Evolutionary conservation across 2,113 vertebrate species (phyloP).

Genomic region (Leptosomus discolor): DNA sequence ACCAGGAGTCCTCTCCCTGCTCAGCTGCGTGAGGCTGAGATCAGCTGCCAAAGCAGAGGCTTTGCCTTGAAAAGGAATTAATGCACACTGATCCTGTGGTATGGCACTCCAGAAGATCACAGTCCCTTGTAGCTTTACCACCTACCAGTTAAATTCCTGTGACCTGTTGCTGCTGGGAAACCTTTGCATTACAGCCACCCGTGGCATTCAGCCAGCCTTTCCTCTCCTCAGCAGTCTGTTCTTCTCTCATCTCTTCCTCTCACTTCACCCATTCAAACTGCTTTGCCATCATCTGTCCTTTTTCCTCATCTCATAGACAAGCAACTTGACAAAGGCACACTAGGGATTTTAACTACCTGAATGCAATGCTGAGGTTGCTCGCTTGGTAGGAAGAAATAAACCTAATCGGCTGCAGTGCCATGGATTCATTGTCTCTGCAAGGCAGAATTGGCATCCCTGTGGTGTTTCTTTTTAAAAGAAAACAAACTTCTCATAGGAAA

Average conservation of each 20-base stretch:
- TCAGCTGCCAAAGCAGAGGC: neutral
- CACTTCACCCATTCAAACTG: neutral
- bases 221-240: neutral
- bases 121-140: neutral
- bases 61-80: neutral
- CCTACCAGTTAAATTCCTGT: neutral
- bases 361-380: neutral
- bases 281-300: neutral
- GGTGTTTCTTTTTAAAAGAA: neutral
- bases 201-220: neutral
- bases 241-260: neutral
- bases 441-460: neutral
- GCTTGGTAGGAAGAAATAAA: neutral
- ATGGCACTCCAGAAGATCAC: neutral
- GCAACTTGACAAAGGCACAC: neutral
- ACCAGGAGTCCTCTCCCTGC: neutral
- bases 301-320: neutral
- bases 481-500: neutral
- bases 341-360: neutral
- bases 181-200: fast-evolving
- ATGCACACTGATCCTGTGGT: neutral
- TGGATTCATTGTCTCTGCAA: neutral
- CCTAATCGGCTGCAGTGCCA: neutral
- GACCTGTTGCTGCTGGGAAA: neutral
- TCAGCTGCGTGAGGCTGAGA: neutral